A percentile compares a stretch with the other conserved stretches of the same genome.
phyloP scores from a whole-genome alignment of 1,140 invertebrate genomes.

The Drosophila sucinea region DNA sequence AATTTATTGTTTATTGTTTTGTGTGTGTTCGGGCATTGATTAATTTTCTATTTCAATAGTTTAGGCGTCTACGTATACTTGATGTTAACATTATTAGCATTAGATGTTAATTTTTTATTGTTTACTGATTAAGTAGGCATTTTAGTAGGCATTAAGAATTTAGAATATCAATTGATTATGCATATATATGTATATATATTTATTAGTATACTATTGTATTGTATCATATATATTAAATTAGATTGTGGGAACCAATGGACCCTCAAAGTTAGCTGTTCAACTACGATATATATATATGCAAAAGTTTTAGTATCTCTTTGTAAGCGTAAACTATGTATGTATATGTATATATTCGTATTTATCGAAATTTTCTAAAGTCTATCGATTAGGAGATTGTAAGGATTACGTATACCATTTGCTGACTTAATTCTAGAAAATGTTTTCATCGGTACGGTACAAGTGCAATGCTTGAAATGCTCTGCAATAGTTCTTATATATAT shows the following conservation, averaged over 20 bases:
- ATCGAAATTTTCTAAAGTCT: conserved; percentile 1
- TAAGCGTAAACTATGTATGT: too few relatives aligned
- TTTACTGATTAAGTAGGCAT: conserved; percentile 30
- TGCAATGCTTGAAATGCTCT: conserved; percentile 68
- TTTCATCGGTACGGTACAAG: conserved; percentile 61
- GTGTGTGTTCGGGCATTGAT: conserved; percentile 38
- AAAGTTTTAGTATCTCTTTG: conserved; percentile 14
- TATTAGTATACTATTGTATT: conserved; percentile 15
- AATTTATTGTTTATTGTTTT: conserved; percentile 51
- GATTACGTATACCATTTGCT: conserved; percentile 45
- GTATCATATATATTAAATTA: conserved; percentile 2
- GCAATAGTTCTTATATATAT: conserved; percentile 56
- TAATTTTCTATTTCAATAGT: conserved; percentile 38
- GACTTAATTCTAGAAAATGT: conserved; percentile 35
- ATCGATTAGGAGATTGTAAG: conserved; percentile 36
- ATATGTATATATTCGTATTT: neutral
- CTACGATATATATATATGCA: conserved; percentile 30
- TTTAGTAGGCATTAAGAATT: conserved; percentile 44
- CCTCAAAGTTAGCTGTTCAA: conserved; percentile 49
- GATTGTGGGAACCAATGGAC: conserved; percentile 38
- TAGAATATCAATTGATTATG: conserved; percentile 31
- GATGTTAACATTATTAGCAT: conserved; percentile 42
- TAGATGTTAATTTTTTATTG: conserved; percentile 2
- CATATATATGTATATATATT: conserved; percentile 11
- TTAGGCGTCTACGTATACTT: conserved; percentile 69